Base-by-base conservation (phyloP, 53 echinoderm and acorn worm species). In the Mesocentrotus franciscanus region DNA sequence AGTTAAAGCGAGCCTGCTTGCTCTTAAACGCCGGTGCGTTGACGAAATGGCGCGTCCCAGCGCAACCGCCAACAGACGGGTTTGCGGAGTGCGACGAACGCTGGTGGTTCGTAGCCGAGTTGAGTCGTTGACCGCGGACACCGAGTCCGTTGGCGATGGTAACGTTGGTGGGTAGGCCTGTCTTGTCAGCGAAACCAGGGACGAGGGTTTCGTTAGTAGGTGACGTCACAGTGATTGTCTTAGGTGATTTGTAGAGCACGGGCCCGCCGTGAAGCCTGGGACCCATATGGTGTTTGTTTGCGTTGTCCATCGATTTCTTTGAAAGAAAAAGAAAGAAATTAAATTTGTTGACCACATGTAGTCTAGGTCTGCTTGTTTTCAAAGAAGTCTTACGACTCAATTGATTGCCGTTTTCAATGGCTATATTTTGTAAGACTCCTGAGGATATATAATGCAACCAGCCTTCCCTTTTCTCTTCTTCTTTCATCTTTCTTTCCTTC, bases 41-140 rank as follows among this genome's bases (percentile, higher is more conserved):
- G 42, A 94, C 87, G 49, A 33, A 94, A 71, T 85, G 62, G 12
- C 85, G 87, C 24, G 34, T 36, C n/a, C 90, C 90, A 15, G 90
- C 55, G 61, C n/a, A 24, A 12, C 56, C 61, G 64, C 66, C 66
- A 20, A 68, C 22, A 20, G 66, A n/a, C 0, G 92, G 75, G 49
- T 56, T 68, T 6, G 92, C 92, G 26, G 92, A 92, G 10, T 92
- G 91, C 72, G 49, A 33, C 66, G 92, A 39, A 10, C 72, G 92
- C 39, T 92, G 71, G 0, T 75, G 75, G 5, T 56, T 39, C 14
- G 87, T 85, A 8, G 95, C 95, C 14, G 95, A 94, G 56, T 94
- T 94, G 20, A 94, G 68, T 26, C 95, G 95, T 42, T 94, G 95
- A 6, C 95, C 95, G 56, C 95, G 95, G 1, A 94, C 85, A 4